phyloP scores from a whole-genome alignment of 1,140 invertebrate species.

The Platyura marginata region DNA sequence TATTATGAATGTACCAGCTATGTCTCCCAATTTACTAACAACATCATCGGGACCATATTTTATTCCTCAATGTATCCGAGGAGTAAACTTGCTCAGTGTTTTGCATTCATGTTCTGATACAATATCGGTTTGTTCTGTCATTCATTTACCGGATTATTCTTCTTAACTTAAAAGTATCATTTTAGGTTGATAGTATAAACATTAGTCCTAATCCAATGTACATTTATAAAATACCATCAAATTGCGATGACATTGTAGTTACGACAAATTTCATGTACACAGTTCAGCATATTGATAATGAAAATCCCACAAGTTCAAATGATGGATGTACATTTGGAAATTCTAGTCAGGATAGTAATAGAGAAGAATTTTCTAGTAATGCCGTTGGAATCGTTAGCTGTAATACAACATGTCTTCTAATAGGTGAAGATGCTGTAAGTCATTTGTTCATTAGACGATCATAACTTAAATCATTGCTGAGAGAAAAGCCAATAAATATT shows the following conservation, averaged over 20 bases:
- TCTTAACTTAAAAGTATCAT: slow-evolving; percentile 5
- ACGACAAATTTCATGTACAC: slow-evolving; percentile 22
- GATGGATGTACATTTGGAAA: neutral
- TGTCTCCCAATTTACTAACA: slow-evolving; percentile 17
- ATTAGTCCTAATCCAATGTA: slow-evolving; percentile 43
- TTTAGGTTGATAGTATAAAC: slow-evolving; percentile 40
- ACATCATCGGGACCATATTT: slow-evolving; percentile 19
- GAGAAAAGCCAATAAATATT: too few species aligned
- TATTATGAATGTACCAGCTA: slow-evolving; percentile 20
- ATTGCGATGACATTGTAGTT: slow-evolving; percentile 19
- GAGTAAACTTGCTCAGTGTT: slow-evolving; percentile 19
- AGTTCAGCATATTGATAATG: slow-evolving; percentile 15
- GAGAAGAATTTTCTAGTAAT: slow-evolving; percentile 8
- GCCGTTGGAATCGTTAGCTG: slow-evolving; percentile 21
- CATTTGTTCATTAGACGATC: too few species aligned
- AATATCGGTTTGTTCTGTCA: slow-evolving; percentile 10
- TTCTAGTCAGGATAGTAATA: neutral
- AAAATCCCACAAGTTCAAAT: neutral
- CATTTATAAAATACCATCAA: slow-evolving; percentile 43
- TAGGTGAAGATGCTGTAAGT: slow-evolving; percentile 17
- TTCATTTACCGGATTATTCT: slow-evolving; percentile 3
- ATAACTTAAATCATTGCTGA: too few species aligned
- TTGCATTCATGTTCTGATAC: slow-evolving; percentile 21
- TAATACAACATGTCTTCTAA: slow-evolving; percentile 18
- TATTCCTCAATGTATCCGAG: slow-evolving; percentile 19